phyloP scores from a whole-genome alignment of 2,888 invertebrate species.

The Apotomis betuletana region DNA sequence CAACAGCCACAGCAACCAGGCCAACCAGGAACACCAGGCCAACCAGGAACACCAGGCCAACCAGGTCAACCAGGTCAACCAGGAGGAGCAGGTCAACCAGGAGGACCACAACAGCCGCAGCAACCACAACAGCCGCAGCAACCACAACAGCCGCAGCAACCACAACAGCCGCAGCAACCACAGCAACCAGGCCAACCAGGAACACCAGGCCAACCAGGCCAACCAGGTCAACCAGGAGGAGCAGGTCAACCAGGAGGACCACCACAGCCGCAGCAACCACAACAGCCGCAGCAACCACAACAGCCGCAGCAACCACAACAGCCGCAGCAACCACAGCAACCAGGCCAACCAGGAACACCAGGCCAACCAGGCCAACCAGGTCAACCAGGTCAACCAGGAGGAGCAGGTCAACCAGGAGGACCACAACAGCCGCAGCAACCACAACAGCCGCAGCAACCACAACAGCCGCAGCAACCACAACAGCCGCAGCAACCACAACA shows the following conservation, averaged over 20 bases:
- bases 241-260: background rate
- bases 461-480: too few relatives aligned
- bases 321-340: background rate
- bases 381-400: too few relatives aligned
- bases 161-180: background rate
- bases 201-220: background rate
- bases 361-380: too few relatives aligned
- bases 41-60: too few relatives aligned
- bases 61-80: too few relatives aligned
- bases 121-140: background rate
- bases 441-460: background rate
- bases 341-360: too few relatives aligned
- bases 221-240: background rate
- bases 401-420: too few relatives aligned
- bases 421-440: background rate
- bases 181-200: background rate
- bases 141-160: background rate
- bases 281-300: background rate
- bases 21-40: too few relatives aligned
- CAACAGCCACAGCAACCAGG: background rate
- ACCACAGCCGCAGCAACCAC: background rate
- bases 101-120: background rate
- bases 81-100: background rate
- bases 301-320: background rate
- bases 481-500: too few relatives aligned